Base-by-base conservation (phyloP, 2,797 vertebrate genomes). In the Agapornis canus region DNA sequence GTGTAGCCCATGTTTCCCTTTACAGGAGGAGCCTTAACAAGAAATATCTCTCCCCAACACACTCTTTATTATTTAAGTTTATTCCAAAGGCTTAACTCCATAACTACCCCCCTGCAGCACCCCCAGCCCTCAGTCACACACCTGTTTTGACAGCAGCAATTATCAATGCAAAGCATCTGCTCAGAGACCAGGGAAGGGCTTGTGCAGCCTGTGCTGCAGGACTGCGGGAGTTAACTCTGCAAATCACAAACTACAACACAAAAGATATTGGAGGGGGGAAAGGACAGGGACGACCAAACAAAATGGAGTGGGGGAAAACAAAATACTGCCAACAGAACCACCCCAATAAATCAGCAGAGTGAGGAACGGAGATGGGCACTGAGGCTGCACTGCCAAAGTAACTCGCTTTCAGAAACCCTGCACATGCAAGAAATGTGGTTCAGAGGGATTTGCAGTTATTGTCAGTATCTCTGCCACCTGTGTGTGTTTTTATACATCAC, bases 351-450 rank as follows among this genome's bases (percentile, higher is more conserved):
- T 23, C 3, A 21, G 17, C 31, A 10, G 65, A n/a, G 69, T 0
- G 68, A 37, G 90, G 47, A 64, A 81, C 78, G 11, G 69, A 77
- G 90, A 31, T 65, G 51, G 82, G 69, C 54, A 49, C 40, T 5
- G 47, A 18, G 70, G 43, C 82, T 87, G 49, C 32, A 48, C 86
- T 94, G 77, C 77, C 87, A 40, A 91, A 95, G 71, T 60, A 63
- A 37, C 27, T 75, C 1, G 65, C 20, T 73, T 57, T 26, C 47
- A 13, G 20, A 90, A 93, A 63, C 11, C 35, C 89, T 11, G 92
- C 4, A 40, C 81, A 43, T 8, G 7, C 17, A 22, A 19, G 95
- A 86, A 29, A 52, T 6, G 73, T 7, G 75, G 45, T 15, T 65
- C 3, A 27, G 54, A 32, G 71, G 70, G 66, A 54, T 87, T 47